phyloP scores from a whole-genome alignment of 2,113 vertebrate species.

The Climacteris rufus region DNA sequence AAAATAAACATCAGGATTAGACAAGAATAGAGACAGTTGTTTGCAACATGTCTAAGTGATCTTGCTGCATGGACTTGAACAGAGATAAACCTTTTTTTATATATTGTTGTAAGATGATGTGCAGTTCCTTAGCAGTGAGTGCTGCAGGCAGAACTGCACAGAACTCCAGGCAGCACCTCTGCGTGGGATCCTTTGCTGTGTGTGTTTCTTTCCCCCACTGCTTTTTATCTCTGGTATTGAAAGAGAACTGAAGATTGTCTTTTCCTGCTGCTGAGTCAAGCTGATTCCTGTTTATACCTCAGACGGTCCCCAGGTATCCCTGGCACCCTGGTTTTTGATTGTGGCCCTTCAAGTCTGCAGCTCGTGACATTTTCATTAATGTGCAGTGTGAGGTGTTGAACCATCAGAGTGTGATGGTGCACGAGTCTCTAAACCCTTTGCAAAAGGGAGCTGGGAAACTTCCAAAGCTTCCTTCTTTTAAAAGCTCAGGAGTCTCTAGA shows the following conservation, averaged over 20 bases:
- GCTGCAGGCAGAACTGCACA: not conserved
- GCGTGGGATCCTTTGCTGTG: not conserved
- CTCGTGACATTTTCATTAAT: not conserved
- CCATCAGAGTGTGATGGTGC: not conserved
- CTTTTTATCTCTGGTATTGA: not conserved
- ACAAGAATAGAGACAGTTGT: not conserved
- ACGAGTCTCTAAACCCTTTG: not conserved
- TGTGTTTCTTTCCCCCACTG: not conserved
- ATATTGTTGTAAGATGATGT: not conserved
- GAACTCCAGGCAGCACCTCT: not conserved
- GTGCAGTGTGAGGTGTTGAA: not conserved
- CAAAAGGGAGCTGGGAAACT: not conserved
- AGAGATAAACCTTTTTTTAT: not conserved
- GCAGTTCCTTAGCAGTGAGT: not conserved
- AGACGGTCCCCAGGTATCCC: not conserved
- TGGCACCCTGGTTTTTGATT: not conserved
- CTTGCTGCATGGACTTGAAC: not conserved
- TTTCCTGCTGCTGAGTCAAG: not conserved
- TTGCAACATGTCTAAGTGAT: not conserved
- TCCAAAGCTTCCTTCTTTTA: not conserved
- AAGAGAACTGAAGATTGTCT: not conserved
- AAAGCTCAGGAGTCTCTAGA: not conserved
- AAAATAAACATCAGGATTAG: not conserved
- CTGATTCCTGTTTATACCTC: not conserved
- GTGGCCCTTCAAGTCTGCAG: not conserved